phyloP scores from a whole-genome alignment of 2,797 vertebrate genomes.

The Orestias chungarensis region DNA sequence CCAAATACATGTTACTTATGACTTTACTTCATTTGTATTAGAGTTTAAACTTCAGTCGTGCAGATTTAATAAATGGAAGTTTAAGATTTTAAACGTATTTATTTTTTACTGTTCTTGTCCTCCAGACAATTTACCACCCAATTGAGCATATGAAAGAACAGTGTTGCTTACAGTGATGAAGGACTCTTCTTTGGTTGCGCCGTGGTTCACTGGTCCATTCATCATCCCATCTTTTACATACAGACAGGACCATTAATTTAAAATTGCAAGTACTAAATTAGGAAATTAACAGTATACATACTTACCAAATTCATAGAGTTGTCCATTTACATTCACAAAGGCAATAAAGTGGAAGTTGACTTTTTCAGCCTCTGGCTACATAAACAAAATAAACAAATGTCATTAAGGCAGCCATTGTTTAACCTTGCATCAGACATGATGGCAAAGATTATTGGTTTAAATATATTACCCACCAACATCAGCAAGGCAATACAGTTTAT shows the following conservation, averaged over 20 bases:
- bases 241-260: conserved; percentile 6
- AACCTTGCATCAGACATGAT: no score
- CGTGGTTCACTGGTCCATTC: conserved; percentile 89
- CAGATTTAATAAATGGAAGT: no score
- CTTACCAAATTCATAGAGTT: conserved; percentile 93
- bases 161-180: conserved; percentile 83
- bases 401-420: no score
- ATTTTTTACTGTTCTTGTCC: no score
- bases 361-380: conserved; percentile 88
- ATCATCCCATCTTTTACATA: conserved; percentile 87
- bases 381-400: background rate
- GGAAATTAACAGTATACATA: background rate
- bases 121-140: background rate
- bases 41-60: no score
- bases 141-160: background rate
- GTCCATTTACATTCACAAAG: conserved; percentile 88
- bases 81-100: no score
- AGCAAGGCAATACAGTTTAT: background rate
- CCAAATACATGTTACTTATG: background rate
- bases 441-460: background rate
- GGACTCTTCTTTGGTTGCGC: conserved; percentile 82
- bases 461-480: background rate
- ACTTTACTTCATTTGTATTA: no score
- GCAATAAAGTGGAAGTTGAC: conserved; percentile 96
- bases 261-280: background rate